Conservation (phyloP, 2,888 invertebrate species). For the Caenorhabditis sp. region DNA sequence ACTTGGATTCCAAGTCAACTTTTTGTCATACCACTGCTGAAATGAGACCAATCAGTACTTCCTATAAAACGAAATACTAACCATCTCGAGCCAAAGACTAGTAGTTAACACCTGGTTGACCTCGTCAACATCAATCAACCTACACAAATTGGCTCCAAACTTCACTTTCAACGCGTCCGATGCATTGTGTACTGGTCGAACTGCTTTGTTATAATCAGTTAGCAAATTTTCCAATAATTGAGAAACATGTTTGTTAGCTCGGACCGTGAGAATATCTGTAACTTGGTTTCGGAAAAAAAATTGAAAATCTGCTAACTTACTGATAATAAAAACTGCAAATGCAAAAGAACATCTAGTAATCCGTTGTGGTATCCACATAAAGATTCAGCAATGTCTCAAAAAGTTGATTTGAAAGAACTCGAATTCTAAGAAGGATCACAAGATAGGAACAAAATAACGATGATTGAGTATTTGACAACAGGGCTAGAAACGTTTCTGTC, state of each 20-base stretch:
- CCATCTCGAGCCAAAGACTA: slow-evolving; percentile 79
- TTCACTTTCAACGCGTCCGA: slow-evolving; percentile 73
- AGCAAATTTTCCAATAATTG: slow-evolving; percentile 72
- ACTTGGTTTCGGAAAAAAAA: background rate
- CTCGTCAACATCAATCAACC: slow-evolving; percentile 77
- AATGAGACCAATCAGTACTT: background rate
- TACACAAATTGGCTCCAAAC: slow-evolving; percentile 74
- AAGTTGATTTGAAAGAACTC: slow-evolving; percentile 6
- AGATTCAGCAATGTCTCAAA: slow-evolving; percentile 33
- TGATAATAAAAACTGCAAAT: slow-evolving; percentile 22
- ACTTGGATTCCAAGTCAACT: slow-evolving; percentile 92
- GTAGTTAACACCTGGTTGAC: slow-evolving; percentile 77
- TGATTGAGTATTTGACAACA: slow-evolving; percentile 14
- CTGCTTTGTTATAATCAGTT: slow-evolving; percentile 73
- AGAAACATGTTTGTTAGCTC: slow-evolving; percentile 65
- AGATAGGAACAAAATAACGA: slow-evolving; percentile 9
- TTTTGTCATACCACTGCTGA: slow-evolving; percentile 93
- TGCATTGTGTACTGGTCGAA: slow-evolving; percentile 75
- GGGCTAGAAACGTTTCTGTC: background rate
- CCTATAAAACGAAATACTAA: slow-evolving; percentile 16
- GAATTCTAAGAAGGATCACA: slow-evolving; percentile 23
- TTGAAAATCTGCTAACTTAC: slow-evolving; percentile 18
- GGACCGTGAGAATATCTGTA: slow-evolving; percentile 41
- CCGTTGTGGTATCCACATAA: slow-evolving; percentile 61
- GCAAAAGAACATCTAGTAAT: slow-evolving; percentile 25